Evolutionary conservation across 2,113 vertebrate genomes (phyloP).

Genomic region (Phyllostomus discolor): DNA sequence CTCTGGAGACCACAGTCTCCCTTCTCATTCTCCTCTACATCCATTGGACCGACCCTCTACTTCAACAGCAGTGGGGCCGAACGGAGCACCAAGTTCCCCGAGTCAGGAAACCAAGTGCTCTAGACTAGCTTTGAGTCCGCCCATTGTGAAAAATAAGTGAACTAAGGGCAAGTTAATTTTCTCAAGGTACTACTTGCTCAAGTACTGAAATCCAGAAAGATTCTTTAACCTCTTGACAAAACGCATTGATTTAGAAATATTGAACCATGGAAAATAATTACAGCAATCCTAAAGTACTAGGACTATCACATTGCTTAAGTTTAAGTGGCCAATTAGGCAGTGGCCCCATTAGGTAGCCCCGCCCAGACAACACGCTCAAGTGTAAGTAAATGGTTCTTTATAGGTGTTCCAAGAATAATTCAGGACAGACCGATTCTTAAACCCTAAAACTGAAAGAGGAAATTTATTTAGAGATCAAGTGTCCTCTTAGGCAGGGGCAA

Average conservation of each 20-base stretch:
- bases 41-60: neutral
- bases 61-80: neutral
- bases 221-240: conserved; percentile 36
- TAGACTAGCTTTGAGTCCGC: neutral
- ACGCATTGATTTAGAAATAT: neutral
- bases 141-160: neutral
- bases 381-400: neutral
- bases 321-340: neutral
- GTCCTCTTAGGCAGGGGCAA: neutral
- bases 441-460: neutral
- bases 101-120: neutral
- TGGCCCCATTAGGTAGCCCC: neutral
- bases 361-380: neutral
- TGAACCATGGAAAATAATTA: conserved; percentile 48
- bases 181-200: neutral
- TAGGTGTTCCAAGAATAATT: neutral
- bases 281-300: neutral
- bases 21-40: neutral
- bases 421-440: neutral
- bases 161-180: neutral
- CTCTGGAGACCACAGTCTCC: neutral
- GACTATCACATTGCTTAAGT: neutral
- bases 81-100: neutral
- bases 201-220: neutral
- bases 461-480: neutral